Conservation (phyloP, 2,888 invertebrate species). For the Pseudeuparius sepicola region DNA sequence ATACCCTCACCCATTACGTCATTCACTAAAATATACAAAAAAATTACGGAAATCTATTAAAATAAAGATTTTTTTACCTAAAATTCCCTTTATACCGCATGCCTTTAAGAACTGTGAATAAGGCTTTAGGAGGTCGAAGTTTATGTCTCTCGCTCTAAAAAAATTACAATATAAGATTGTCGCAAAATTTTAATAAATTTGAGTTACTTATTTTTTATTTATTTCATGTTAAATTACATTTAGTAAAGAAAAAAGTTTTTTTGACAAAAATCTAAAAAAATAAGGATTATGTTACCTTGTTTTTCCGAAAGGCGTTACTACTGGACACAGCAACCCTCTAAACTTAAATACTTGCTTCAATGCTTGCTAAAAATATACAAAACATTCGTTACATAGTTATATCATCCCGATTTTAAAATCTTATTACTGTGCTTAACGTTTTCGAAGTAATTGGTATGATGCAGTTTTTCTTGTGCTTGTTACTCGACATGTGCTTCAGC, state of each 20-base stretch:
- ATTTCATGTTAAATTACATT: too few species aligned
- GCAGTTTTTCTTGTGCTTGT: conserved; percentile 33
- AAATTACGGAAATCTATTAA: conserved; percentile 50
- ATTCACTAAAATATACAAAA: conserved; percentile 48
- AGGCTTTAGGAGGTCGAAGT: conserved; percentile 26
- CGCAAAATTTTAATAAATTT: too few species aligned
- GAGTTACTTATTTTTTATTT: too few species aligned
- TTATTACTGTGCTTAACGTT: too few species aligned
- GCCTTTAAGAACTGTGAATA: conserved; percentile 57
- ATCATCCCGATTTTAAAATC: not conserved
- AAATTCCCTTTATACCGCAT: conserved; percentile 47
- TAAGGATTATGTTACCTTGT: conserved; percentile 24
- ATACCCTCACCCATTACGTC: conserved; percentile 73
- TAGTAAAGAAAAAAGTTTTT: conserved; percentile 5
- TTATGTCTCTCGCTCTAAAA: conserved; percentile 28
- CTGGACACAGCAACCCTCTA: conserved; percentile 34
- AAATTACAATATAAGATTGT: too few species aligned
- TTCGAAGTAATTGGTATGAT: too few species aligned
- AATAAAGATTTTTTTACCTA: conserved; percentile 19
- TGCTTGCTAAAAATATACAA: too few species aligned
- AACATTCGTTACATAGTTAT: too few species aligned
- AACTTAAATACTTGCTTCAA: conserved; percentile 34
- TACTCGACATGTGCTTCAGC: conserved; percentile 35
- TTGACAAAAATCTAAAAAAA: too few species aligned
- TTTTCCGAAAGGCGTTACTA: conserved; percentile 34